Evolutionary conservation across 2,888 invertebrate species (phyloP).

Genomic region (Escarpia spicata): DNA sequence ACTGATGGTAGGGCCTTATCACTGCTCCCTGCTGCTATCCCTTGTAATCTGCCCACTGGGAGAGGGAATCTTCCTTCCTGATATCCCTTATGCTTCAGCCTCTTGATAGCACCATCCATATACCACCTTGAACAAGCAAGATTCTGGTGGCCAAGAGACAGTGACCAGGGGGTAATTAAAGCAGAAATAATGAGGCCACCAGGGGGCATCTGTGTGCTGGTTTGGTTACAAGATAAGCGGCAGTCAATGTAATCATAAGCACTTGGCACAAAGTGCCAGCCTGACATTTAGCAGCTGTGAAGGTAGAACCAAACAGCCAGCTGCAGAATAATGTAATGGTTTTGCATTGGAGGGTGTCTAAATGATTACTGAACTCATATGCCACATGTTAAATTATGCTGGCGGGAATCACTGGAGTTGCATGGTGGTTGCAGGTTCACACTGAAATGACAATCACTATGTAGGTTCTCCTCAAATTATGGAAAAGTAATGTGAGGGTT

Average conservation of each 20-base stretch:
- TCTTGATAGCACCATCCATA: not conserved
- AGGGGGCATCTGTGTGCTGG: not conserved
- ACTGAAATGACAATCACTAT: not conserved
- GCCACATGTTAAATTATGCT: not conserved
- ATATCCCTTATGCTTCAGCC: not conserved
- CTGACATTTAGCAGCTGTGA: not conserved
- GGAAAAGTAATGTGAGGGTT: not conserved
- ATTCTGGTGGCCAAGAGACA: not conserved
- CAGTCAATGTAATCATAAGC: not conserved
- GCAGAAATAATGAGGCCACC: not conserved
- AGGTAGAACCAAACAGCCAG: slow-evolving; percentile 7
- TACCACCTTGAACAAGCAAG: slow-evolving; percentile 9
- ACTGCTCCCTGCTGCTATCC: not conserved
- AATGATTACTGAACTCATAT: not conserved
- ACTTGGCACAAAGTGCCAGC: not conserved
- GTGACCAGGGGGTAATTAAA: not conserved
- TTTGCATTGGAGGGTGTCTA: not conserved
- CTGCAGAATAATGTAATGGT: not conserved
- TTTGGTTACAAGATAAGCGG: not conserved
- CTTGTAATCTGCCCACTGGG: slow-evolving; percentile 5
- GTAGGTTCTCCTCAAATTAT: not conserved
- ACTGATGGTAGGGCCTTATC: not conserved
- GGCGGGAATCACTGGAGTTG: not conserved
- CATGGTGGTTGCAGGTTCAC: not conserved
- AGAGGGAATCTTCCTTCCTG: not conserved